These are phyloP conservation scores for Griposia aprilina DNA, from an alignment of 2,888 invertebrate species.

Conservation along the genomic window DNA sequence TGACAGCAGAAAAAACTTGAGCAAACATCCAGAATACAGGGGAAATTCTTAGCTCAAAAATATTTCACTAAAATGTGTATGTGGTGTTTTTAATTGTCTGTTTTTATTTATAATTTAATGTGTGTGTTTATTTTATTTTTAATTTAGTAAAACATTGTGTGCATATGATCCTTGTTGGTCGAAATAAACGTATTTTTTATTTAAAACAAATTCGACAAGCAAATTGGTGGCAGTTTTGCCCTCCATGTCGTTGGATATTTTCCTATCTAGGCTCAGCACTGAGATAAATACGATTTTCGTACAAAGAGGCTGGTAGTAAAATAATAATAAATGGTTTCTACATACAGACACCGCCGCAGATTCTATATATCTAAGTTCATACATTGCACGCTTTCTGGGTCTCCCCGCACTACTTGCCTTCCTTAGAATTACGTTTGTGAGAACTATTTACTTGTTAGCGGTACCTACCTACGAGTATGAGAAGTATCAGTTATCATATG, in stretches of 20 bases:
- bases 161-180: no score
- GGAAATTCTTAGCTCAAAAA: background rate
- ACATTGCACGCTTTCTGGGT: slow-evolving; percentile 46
- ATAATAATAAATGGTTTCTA: background rate
- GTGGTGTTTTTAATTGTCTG: no score
- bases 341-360: slow-evolving; percentile 21
- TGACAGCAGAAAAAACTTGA: background rate
- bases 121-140: no score
- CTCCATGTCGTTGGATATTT: background rate
- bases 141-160: no score
- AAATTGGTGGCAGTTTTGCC: background rate
- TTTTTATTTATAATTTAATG: no score
- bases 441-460: slow-evolving; percentile 34
- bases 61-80: background rate
- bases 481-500: slow-evolving; percentile 30
- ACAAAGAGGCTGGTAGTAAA: background rate
- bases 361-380: background rate
- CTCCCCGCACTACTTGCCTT: slow-evolving; percentile 41
- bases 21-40: background rate
- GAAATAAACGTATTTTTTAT: no score
- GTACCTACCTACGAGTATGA: slow-evolving; percentile 1
- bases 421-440: slow-evolving; percentile 34
- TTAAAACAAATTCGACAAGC: background rate
- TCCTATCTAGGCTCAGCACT: background rate
- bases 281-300: background rate